Evolutionary conservation across 2,797 vertebrate genomes (phyloP).

Genomic region (Vespertilio murinus): DNA sequence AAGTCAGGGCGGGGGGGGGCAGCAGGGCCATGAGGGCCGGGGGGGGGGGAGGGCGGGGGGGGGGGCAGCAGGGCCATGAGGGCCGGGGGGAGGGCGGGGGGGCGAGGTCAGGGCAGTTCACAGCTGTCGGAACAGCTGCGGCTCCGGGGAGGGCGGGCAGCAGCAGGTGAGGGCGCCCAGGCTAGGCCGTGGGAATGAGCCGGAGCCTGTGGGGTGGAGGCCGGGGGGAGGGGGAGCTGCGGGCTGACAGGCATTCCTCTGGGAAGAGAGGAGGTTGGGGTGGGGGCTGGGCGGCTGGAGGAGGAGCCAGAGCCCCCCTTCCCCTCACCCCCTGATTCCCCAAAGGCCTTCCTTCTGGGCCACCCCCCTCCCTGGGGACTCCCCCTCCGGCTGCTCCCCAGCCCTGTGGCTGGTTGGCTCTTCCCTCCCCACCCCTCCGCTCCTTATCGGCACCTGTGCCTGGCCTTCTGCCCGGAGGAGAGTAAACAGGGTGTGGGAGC

Average conservation of each 20-base stretch:
- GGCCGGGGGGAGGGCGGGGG: neutral
- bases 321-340: neutral
- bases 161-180: conserved; percentile 60
- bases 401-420: neutral
- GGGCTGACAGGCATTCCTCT: neutral
- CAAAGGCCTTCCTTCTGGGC: neutral
- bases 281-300: no score
- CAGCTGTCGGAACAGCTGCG: conserved; percentile 71
- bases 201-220: neutral
- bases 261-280: no score
- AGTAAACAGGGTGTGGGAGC: neutral
- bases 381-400: no score
- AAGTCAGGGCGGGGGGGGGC: neutral
- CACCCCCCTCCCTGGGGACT: neutral
- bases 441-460: neutral
- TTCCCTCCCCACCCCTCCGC: neutral
- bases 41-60: no score
- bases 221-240: neutral
- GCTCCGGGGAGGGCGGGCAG: neutral
- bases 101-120: neutral
- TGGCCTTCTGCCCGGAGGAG: neutral
- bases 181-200: conserved; percentile 50
- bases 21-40: neutral
- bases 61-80: neutral
- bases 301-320: neutral